Conservation (phyloP, 2,797 vertebrate genomes). For the Gymnopithys bicolor region DNA sequence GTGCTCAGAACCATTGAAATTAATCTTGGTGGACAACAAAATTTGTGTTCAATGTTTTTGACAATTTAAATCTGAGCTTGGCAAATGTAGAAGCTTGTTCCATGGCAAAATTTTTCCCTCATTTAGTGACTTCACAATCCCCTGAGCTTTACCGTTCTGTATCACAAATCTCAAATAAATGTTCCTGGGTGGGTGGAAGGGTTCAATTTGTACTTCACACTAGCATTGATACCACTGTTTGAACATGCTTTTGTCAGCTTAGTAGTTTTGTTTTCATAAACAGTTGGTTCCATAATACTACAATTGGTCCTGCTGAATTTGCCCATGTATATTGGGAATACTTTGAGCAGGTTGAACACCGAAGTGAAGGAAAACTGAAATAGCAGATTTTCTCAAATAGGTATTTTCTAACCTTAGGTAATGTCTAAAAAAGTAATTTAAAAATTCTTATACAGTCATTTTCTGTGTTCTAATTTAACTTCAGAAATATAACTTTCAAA, state of each 20-base stretch:
- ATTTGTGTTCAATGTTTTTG: neutral
- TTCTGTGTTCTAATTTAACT: conserved; percentile 45
- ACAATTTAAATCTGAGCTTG: neutral
- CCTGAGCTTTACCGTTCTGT: neutral
- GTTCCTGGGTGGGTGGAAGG: neutral
- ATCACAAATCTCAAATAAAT: conserved; percentile 2
- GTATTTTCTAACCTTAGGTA: neutral
- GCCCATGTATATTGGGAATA: neutral
- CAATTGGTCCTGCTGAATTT: conserved; percentile 39
- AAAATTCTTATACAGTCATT: conserved; percentile 1
- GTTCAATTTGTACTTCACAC: conserved; percentile 48
- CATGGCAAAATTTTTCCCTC: neutral
- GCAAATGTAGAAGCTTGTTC: neutral
- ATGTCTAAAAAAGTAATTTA: neutral
- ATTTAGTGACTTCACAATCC: neutral
- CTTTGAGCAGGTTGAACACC: neutral
- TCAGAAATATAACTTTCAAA: conserved; percentile 49
- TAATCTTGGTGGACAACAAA: neutral
- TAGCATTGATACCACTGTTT: conserved; percentile 43
- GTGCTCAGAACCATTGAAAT: neutral
- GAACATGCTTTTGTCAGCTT: conserved; percentile 53
- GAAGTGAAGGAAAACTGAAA: neutral
- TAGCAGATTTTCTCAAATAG: neutral
- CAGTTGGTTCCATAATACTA: conserved; percentile 35
- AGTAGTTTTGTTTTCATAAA: conserved; percentile 64